A percentile compares a stretch with the other conserved stretches of the same genome.
phyloP scores from a whole-genome alignment of 2,797 vertebrate species.

The Vultur gryphus region DNA sequence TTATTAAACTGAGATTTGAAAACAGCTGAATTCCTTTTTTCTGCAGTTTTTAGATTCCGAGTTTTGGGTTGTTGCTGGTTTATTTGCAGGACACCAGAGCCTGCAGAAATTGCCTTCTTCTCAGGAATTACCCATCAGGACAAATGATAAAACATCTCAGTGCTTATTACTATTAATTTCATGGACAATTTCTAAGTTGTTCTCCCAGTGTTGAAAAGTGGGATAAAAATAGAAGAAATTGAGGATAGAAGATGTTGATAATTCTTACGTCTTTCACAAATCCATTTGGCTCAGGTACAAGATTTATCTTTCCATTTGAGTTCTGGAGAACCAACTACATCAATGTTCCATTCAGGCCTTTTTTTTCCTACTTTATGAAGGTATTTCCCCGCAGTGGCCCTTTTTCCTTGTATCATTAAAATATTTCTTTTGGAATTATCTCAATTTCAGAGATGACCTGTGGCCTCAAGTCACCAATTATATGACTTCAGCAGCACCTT shows the following conservation, averaged over 20 bases:
- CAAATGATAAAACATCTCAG: not conserved
- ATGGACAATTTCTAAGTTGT: not conserved
- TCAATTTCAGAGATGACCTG: not conserved
- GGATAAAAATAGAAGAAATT: not conserved
- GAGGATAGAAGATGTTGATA: not conserved
- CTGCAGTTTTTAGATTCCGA: not conserved
- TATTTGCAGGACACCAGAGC: not conserved
- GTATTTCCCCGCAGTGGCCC: not conserved
- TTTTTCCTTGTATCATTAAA: not conserved
- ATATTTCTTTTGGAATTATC: not conserved
- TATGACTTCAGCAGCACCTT: not conserved
- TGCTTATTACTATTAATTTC: not conserved
- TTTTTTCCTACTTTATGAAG: not conserved
- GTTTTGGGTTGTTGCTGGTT: not conserved
- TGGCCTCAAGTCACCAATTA: not conserved
- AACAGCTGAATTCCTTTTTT: not conserved
- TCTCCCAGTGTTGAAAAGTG: not conserved
- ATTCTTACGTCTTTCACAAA: not conserved
- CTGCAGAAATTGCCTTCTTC: not conserved
- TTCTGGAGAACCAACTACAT: not conserved
- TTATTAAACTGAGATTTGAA: constrained; percentile 4
- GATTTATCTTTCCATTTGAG: not conserved
- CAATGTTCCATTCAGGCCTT: not conserved
- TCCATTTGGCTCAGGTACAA: not conserved
- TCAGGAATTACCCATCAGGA: not conserved